Percentiles rank a stretch among this genome's conserved stretches.
These are phyloP conservation scores for Dipodomys ordii DNA, from an alignment of 2,113 vertebrate genomes.

Conservation along the genomic window DNA sequence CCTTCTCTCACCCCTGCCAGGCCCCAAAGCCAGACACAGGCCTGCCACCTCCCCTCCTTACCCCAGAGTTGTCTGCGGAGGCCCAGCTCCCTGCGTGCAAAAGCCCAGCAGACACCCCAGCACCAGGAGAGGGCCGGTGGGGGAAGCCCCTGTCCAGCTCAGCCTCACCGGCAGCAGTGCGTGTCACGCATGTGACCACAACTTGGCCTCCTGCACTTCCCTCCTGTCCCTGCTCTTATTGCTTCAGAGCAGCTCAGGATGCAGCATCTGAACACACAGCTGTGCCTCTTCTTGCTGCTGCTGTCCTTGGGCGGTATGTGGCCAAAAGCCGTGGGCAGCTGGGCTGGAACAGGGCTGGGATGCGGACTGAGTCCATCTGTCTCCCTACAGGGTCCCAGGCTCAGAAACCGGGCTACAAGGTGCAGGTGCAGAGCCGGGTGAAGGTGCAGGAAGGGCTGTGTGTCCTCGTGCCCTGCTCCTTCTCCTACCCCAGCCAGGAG, in stretches of 20 bases:
- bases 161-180: background rate
- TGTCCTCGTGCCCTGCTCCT: conserved; percentile 3
- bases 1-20: background rate
- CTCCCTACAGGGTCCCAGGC: background rate
- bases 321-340: fast-evolving
- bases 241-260: background rate
- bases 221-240: background rate
- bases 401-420: fast-evolving
- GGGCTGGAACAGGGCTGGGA: fast-evolving
- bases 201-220: conserved; percentile 42
- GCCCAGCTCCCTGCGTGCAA: background rate
- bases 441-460: conserved; percentile 51
- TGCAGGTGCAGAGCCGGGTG: fast-evolving
- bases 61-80: background rate
- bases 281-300: conserved; percentile 40
- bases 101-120: background rate
- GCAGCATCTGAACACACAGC: background rate
- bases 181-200: background rate
- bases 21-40: background rate
- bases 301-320: background rate
- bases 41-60: too few relatives aligned
- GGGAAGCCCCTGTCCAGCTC: too few relatives aligned
- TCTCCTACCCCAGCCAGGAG: fast-evolving
- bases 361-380: background rate
- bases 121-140: too few relatives aligned